Conservation (phyloP, 2,113 vertebrate genomes). For the Oxygymnocypris stewartii region DNA sequence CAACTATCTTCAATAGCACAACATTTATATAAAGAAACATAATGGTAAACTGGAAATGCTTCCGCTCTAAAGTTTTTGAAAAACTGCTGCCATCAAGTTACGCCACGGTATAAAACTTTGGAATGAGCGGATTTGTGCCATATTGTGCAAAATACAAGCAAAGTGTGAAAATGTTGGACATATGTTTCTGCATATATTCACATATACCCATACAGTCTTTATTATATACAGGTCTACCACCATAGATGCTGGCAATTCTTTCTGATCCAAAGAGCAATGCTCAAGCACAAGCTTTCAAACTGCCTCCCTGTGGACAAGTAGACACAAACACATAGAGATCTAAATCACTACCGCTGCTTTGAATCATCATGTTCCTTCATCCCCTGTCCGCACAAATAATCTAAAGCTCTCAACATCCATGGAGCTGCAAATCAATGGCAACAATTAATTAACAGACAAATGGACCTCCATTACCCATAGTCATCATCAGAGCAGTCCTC, state of each 20-base stretch:
- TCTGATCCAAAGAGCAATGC: conserved; percentile 39
- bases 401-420: conserved; percentile 43
- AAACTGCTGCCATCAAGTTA: background rate
- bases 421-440: conserved; percentile 51
- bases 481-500: conserved; percentile 36
- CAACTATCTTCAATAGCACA: background rate
- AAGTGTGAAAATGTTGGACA: background rate
- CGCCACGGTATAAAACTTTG: background rate
- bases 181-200: background rate
- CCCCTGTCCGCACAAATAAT: conserved; percentile 44
- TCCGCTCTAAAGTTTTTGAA: background rate
- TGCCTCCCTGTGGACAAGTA: conserved; percentile 32
- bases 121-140: background rate
- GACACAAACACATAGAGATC: conserved; percentile 31
- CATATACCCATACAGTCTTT: background rate
- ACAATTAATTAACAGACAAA: conserved; percentile 54
- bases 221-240: background rate
- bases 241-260: conserved; percentile 2
- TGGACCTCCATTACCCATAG: conserved; percentile 46
- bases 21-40: background rate
- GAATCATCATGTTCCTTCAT: conserved; percentile 45
- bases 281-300: conserved; percentile 36
- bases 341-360: conserved; percentile 42
- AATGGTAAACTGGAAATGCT: background rate
- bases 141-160: background rate